These are phyloP conservation scores for Panagrolaimus sp. DNA, from an alignment of 1,140 invertebrate species.

Conservation along the genomic window DNA sequence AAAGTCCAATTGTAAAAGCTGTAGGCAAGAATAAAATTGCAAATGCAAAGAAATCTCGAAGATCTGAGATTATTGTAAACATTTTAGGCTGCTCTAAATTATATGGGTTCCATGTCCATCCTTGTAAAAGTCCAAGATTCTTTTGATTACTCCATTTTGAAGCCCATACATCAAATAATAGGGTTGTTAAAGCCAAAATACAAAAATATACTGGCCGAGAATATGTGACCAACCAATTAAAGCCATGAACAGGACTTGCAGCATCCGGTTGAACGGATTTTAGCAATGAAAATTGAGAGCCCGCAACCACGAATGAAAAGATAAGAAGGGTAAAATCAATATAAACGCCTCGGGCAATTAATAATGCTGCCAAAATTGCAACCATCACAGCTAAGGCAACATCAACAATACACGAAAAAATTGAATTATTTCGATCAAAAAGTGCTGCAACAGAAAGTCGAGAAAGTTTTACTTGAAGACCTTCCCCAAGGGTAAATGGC, in stretches of 20 bases:
- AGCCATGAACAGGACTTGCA: constrained; percentile 86
- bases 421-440: constrained; percentile 79
- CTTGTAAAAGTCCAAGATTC: not conserved
- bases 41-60: constrained; percentile 58
- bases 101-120: constrained; percentile 50
- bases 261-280: constrained; percentile 99
- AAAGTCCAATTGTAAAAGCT: constrained; percentile 63
- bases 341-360: constrained; percentile 80
- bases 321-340: constrained; percentile 84
- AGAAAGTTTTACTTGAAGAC: constrained; percentile 64
- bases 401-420: constrained; percentile 76
- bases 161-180: constrained; percentile 66
- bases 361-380: constrained; percentile 74
- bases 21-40: constrained; percentile 61
- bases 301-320: constrained; percentile 91
- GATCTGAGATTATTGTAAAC: constrained; percentile 16
- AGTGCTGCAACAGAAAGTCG: constrained; percentile 81
- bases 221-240: constrained; percentile 89
- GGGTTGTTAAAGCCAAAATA: constrained; percentile 72
- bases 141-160: constrained; percentile 5
- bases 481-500: constrained; percentile 28
- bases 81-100: not conserved
- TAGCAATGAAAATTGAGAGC: constrained; percentile 77
- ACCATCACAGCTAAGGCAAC: constrained; percentile 79
- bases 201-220: constrained; percentile 89